Evolutionary conservation across 2,888 invertebrate genomes (phyloP).

Genomic region (Drosophila ezoana): DNA sequence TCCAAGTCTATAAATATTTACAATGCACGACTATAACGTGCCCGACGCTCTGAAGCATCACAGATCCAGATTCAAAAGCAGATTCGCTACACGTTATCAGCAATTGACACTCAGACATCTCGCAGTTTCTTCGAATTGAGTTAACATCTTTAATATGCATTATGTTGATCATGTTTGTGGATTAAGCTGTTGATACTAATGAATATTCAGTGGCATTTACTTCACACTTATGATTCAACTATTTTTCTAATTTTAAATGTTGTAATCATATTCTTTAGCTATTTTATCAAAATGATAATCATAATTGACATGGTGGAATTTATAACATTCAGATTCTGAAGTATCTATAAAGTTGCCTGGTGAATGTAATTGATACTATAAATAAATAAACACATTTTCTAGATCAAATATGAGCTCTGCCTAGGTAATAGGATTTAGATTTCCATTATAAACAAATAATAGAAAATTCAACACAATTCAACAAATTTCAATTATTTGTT

Average conservation of each 20-base stretch:
- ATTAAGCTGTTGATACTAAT: neutral
- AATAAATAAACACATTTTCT: conserved; percentile 11
- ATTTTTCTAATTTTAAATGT: neutral
- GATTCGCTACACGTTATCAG: neutral
- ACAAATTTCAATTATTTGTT: neutral
- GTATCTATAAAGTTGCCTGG: neutral
- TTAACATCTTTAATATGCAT: conserved; percentile 7
- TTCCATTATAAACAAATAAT: neutral
- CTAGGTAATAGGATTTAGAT: conserved; percentile 2
- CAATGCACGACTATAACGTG: conserved; percentile 16
- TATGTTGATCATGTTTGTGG: neutral
- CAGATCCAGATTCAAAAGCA: conserved; percentile 24
- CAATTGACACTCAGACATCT: conserved; percentile 15
- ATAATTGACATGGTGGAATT: conserved; percentile 3
- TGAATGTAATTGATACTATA: conserved; percentile 4
- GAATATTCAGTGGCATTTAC: conserved; percentile 1
- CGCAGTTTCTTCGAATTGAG: conserved; percentile 1
- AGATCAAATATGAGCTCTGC: neutral
- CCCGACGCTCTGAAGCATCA: conserved; percentile 13
- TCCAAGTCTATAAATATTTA: conserved; percentile 47
- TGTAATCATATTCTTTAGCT: neutral
- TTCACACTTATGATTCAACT: neutral
- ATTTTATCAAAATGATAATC: no score
- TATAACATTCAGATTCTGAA: neutral
- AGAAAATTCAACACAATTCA: no score